Evolutionary conservation across 2,113 vertebrate genomes (phyloP), one percentile per base, ranked within the genome.

Genomic region (Odontesthes bonariensis): DNA sequence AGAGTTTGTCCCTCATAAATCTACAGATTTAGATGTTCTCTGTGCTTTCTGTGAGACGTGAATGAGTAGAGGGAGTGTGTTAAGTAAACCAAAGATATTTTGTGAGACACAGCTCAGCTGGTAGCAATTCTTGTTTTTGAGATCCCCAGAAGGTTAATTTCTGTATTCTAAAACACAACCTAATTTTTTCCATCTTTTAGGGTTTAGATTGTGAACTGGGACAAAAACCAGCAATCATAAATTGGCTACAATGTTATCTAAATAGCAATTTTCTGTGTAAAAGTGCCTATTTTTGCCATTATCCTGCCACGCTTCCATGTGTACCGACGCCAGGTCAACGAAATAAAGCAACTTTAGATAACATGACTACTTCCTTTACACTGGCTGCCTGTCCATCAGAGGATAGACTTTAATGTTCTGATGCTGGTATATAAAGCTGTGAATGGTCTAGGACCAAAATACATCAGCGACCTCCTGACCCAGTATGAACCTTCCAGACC

Each of bases 1-100:
- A 71, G 75, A 83, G 70, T 44, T 59, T 76, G 70, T 78, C 64
- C 60, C 44, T 78, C 69, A 63, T 88, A 88, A 88, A 88, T 89
- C 77, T 47, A 27, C 27, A 27, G 27, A 38, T 38, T 38, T 10
- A 51, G n/a, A 23, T 68, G 66, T 77, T 65, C 73, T 75, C 66
- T 76, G 59, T 53, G 63, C 47, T 81, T 82, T 79, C 69, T 59
- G 70, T 76, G 35, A 78, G 62, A 70, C 38, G 55, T 23, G 84
- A 77, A 84, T 75, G 74, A 76, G 55, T 47, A 44, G 52, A 33
- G 44, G 38, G 51, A 47, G 52, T 46, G 40, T 56, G 58, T 67
- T 69, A 38, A 20, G 51, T 1, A 40, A 69, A 46, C 19, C 11
- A 57, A 75, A 73, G 52, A 53, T 40, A 75, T 75, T 32, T 44